These are phyloP conservation scores for Glossophaga mutica DNA, from an alignment of 2,797 vertebrate genomes.

Conservation along the genomic window DNA sequence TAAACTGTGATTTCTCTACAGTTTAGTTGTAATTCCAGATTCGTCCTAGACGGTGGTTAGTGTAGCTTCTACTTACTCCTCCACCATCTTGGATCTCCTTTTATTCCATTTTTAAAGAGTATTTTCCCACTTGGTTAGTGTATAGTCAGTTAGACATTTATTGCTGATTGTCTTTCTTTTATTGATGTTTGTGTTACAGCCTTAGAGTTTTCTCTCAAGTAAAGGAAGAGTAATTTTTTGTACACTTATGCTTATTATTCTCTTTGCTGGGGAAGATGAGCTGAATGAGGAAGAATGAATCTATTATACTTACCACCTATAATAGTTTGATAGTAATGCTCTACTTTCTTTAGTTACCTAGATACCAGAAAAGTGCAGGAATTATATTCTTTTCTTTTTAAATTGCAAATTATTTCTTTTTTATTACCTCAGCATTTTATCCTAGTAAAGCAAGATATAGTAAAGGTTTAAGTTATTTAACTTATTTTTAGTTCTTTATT, in stretches of 20 bases:
- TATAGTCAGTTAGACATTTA: background rate
- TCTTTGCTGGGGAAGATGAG: background rate
- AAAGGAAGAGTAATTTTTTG: background rate
- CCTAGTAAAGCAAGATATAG: background rate
- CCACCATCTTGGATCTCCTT: background rate
- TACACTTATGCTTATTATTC: background rate
- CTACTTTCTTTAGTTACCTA: background rate
- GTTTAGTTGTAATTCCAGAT: background rate
- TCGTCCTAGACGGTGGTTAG: background rate
- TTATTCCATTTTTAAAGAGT: background rate
- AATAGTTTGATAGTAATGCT: background rate
- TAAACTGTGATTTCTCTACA: background rate
- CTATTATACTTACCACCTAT: background rate
- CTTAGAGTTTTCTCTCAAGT: background rate
- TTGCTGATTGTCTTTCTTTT: background rate
- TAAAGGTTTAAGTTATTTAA: background rate
- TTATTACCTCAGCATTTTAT: background rate
- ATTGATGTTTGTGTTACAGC: background rate
- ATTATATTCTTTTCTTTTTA: background rate
- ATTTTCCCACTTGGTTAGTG: background rate
- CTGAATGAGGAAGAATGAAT: background rate
- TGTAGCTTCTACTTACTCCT: background rate
- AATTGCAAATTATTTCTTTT: background rate
- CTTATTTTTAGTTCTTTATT: background rate
- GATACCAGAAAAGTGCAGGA: background rate